A percentile compares a stretch with the other conserved stretches of the same genome.
These are phyloP conservation scores for Caradrina kadenii DNA, from an alignment of 2,888 invertebrate species.

Conservation along the genomic window DNA sequence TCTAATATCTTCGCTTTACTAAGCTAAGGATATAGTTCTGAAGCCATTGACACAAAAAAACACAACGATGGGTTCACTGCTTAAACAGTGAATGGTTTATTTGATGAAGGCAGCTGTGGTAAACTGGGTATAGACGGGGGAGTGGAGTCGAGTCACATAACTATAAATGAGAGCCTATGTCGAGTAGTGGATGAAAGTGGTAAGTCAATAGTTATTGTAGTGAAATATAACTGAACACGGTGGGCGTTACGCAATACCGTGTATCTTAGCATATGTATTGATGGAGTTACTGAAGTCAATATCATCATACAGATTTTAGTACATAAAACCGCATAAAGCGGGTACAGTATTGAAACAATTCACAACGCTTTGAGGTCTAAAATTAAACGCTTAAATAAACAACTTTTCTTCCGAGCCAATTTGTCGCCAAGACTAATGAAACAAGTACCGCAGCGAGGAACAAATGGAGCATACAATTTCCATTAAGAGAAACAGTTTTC, in stretches of 20 bases:
- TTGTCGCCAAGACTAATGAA: conserved; percentile 20
- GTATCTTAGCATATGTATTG: not conserved
- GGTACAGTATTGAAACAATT: not conserved
- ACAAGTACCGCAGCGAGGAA: conserved; percentile 20
- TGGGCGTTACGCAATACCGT: not conserved
- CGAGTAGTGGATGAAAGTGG: not conserved
- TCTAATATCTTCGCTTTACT: conserved; percentile 24
- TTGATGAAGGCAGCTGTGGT: conserved; percentile 8
- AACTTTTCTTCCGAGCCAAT: not conserved
- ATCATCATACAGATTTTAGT: not conserved
- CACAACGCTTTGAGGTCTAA: not conserved
- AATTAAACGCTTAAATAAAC: conserved; percentile 1
- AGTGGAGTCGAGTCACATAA: not conserved
- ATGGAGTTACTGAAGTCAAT: not conserved
- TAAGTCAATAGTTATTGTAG: not conserved
- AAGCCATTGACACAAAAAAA: conserved; percentile 1
- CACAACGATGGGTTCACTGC: not conserved
- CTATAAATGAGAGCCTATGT: not conserved
- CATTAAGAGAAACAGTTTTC: conserved; percentile 35
- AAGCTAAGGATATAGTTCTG: conserved; percentile 11
- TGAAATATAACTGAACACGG: conserved; percentile 5
- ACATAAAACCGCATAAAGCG: not conserved
- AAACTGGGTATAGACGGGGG: not conserved
- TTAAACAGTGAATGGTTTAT: not conserved
- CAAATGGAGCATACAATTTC: conserved; percentile 41